Conservation (phyloP, 1,140 invertebrate genomes). For the Teleopsis dalmanni region DNA sequence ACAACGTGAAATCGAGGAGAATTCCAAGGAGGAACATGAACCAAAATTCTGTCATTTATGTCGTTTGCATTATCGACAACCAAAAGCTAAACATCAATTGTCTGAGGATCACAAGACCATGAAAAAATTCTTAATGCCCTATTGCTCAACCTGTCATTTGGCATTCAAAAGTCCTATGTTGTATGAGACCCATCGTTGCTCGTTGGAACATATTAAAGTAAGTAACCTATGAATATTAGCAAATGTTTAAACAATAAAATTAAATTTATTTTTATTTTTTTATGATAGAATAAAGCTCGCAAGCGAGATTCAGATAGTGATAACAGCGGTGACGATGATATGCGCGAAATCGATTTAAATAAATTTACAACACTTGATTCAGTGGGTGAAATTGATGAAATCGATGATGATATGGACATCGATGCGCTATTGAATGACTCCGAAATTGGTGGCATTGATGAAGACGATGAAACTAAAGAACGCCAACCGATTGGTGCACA, state of each 20-base stretch:
- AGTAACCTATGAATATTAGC: constrained; percentile 6
- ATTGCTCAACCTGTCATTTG: constrained; percentile 56
- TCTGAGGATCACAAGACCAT: constrained; percentile 71
- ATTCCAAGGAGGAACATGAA: constrained; percentile 56
- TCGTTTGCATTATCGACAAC: constrained; percentile 70
- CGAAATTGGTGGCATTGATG: constrained; percentile 52
- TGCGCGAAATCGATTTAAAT: constrained; percentile 65
- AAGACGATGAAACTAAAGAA: constrained; percentile 54
- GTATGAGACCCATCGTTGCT: constrained; percentile 72
- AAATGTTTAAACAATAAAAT: background rate
- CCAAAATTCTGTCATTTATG: constrained; percentile 68
- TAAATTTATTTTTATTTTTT: background rate
- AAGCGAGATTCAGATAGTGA: constrained; percentile 44
- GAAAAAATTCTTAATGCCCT: constrained; percentile 72
- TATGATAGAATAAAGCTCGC: constrained; percentile 51
- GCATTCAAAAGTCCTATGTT: constrained; percentile 72
- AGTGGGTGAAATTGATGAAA: constrained; percentile 74
- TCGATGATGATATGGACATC: constrained; percentile 29
- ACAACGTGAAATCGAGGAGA: constrained; percentile 60
- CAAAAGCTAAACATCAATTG: constrained; percentile 63
- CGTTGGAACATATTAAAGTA: constrained; percentile 70
- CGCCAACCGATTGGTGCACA: constrained; percentile 69
- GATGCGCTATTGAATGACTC: constrained; percentile 34
- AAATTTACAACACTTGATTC: constrained; percentile 79
- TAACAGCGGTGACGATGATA: constrained; percentile 58